These are phyloP conservation scores for Eremophila alpestris DNA, from an alignment of 2,797 vertebrate genomes.

Conservation along the genomic window DNA sequence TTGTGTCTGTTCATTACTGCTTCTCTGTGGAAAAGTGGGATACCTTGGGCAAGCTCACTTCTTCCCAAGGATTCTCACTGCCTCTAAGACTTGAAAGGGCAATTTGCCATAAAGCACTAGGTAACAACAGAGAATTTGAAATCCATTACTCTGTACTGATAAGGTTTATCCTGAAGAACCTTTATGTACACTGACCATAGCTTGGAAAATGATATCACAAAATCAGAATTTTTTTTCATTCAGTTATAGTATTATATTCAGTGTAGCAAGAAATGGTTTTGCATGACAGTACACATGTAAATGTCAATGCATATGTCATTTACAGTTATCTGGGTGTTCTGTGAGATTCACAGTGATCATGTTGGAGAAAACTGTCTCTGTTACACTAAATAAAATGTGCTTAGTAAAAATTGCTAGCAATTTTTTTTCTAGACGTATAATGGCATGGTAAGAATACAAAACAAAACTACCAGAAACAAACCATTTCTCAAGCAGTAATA, in stretches of 20 bases:
- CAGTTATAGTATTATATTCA: slow-evolving; percentile 83
- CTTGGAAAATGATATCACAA: slow-evolving; percentile 73
- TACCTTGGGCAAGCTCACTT: slow-evolving; percentile 27
- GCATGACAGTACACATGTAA: slow-evolving; percentile 86
- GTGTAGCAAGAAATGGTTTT: slow-evolving; percentile 88
- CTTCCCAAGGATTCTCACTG: slow-evolving; percentile 21
- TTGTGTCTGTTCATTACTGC: slow-evolving; percentile 28
- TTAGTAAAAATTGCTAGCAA: slow-evolving; percentile 80
- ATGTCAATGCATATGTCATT: slow-evolving; percentile 86
- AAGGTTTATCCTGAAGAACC: slow-evolving; percentile 68
- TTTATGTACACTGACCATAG: slow-evolving; percentile 68
- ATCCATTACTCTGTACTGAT: slow-evolving; percentile 58
- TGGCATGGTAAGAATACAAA: slow-evolving; percentile 79
- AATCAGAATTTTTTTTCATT: slow-evolving; percentile 69
- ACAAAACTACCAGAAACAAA: slow-evolving; percentile 88
- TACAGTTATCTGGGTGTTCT: slow-evolving; percentile 71
- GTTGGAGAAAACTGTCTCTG: slow-evolving; percentile 67
- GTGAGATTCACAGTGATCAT: slow-evolving; percentile 71
- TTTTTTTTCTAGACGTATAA: slow-evolving; percentile 77
- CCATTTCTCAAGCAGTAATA: slow-evolving; percentile 85
- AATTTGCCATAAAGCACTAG: slow-evolving; percentile 51
- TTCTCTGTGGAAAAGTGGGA: not conserved
- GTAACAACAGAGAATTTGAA: slow-evolving; percentile 61
- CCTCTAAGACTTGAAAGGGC: slow-evolving; percentile 47
- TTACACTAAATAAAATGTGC: slow-evolving; percentile 77